Evolutionary conservation across 2,797 vertebrate species (phyloP).

Genomic region (Apogon talboti): DNA sequence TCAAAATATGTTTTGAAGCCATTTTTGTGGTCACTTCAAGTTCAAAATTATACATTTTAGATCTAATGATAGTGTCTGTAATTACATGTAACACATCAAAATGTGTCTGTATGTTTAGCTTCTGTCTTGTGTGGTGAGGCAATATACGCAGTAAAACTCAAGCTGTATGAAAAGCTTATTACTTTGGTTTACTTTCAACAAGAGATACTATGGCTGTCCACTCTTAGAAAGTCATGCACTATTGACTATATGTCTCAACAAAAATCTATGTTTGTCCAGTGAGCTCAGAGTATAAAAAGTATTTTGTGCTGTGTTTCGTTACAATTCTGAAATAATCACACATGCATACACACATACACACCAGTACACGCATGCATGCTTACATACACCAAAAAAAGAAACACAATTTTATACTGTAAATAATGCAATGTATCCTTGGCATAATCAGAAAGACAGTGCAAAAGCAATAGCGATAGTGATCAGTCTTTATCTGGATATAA

Average conservation of each 20-base stretch:
- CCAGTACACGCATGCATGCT: conserved; percentile 69
- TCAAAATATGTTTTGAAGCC: conserved; percentile 3
- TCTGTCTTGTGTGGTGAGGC: conserved; percentile 36
- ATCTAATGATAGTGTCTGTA: conserved; percentile 4
- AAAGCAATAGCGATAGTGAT: conserved; percentile 71
- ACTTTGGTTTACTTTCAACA: conserved; percentile 78
- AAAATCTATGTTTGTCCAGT: conserved; percentile 53
- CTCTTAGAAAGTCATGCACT: conserved; percentile 71
- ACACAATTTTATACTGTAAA: conserved; percentile 66
- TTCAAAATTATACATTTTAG: conserved; percentile 40
- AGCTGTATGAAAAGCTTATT: conserved; percentile 53
- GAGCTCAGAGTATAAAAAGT: conserved; percentile 62
- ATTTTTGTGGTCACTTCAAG: background rate
- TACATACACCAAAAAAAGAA: conserved; percentile 58
- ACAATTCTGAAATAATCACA: conserved; percentile 72
- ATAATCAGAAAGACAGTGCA: conserved; percentile 80
- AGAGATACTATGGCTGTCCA: conserved; percentile 74
- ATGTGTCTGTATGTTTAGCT: conserved; percentile 6
- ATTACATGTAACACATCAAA: conserved; percentile 9
- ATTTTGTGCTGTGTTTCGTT: conserved; percentile 76
- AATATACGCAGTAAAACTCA: conserved; percentile 42
- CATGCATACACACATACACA: conserved; percentile 72
- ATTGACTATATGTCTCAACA: conserved; percentile 50
- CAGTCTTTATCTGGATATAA: conserved; percentile 60
- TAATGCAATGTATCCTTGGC: conserved; percentile 82